phyloP scores from a whole-genome alignment of 2,888 invertebrate genomes.

The Cryptosula pallasiana region DNA sequence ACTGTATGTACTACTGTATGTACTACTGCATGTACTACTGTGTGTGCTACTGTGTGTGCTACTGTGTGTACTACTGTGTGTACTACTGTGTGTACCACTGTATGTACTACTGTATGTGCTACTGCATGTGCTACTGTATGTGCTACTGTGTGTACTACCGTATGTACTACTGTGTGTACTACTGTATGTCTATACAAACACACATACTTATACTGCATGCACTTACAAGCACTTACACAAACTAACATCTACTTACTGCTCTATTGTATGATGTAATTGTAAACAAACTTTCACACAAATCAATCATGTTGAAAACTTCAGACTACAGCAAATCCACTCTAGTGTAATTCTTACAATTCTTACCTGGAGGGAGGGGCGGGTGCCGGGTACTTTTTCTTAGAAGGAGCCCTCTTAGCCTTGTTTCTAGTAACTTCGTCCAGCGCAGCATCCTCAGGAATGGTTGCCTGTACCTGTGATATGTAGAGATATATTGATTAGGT shows the following conservation, averaged over 20 bases:
- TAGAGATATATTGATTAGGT: neutral
- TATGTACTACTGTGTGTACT: neutral
- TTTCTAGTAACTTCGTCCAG: neutral
- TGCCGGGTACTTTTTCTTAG: constrained; percentile 21
- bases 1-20: too few relatives aligned
- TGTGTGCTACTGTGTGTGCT: too few relatives aligned
- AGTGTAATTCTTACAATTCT: neutral
- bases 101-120: too few relatives aligned
- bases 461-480: neutral
- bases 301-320: too few relatives aligned
- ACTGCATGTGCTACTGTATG: too few relatives aligned
- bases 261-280: too few relatives aligned
- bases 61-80: too few relatives aligned
- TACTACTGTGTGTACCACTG: too few relatives aligned
- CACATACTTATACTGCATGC: neutral
- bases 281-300: too few relatives aligned
- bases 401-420: constrained; percentile 12
- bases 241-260: neutral
- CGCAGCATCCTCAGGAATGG: neutral
- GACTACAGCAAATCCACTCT: too few relatives aligned
- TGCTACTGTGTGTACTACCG: too few relatives aligned
- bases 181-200: neutral
- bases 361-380: constrained; percentile 20
- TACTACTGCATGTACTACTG: too few relatives aligned
- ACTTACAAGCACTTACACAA: neutral